phyloP scores from a whole-genome alignment of 2,797 vertebrate genomes.

The Heterohyrax brucei region DNA sequence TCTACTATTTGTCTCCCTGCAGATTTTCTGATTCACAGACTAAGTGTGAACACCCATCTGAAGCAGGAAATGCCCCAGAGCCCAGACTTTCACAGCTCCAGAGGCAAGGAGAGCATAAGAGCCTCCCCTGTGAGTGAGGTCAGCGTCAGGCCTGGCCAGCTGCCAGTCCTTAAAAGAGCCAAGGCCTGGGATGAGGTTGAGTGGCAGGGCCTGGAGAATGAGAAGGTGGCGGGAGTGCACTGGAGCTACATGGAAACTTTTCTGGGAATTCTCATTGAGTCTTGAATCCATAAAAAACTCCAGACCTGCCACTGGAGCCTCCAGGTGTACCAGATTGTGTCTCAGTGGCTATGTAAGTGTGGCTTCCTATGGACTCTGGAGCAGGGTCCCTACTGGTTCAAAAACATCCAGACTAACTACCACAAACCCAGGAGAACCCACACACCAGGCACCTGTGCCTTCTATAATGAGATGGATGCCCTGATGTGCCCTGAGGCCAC shows the following conservation, averaged over 20 bases:
- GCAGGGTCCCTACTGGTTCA: not conserved
- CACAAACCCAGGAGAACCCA: not conserved
- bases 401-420: conserved; percentile 45
- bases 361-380: not conserved
- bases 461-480: not conserved
- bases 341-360: rapidly evolving
- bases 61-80: not conserved
- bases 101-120: not conserved
- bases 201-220: not conserved
- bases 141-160: not conserved
- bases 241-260: conserved; percentile 1
- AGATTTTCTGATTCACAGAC: not conserved
- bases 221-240: not conserved
- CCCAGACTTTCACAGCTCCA: not conserved
- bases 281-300: conserved; percentile 4
- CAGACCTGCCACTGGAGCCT: rapidly evolving
- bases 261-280: not conserved
- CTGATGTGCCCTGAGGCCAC: not conserved
- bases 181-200: not conserved
- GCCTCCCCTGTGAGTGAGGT: not conserved
- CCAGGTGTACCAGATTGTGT: not conserved
- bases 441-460: not conserved
- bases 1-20: conserved; percentile 19
- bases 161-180: not conserved
- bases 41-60: not conserved